Evolutionary conservation across 2,888 invertebrate species (phyloP), one percentile per base, ranked within the genome.

Genomic region (Drepana falcataria): DNA sequence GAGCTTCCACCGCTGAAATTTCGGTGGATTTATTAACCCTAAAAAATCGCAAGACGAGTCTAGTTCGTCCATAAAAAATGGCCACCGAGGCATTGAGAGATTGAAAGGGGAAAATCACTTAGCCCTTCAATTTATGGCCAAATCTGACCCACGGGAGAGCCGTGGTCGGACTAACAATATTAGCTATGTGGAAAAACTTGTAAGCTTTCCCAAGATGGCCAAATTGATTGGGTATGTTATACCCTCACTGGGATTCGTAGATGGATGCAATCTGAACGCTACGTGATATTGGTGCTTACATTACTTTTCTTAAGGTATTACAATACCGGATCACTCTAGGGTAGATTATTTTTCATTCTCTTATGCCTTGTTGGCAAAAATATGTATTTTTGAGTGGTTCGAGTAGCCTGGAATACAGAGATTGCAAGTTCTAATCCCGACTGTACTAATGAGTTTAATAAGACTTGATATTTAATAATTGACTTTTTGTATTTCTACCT

Each of bases 61-160:
- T 54, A 55, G 54, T 61, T 59, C 56, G 54, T 58, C 68, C 71
- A 69, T 79, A 86, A 87, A 87, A 87, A 86, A 87, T 83, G 81
- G 72, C 76, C 81, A 63, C 75, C 52, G 68, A 83, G 84, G 88
- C 87, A 87, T 88, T 84, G 87, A 84, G 85, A 90, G 88, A 91
- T 90, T 88, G 90, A 88, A 87, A 83, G 87, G 88, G 86, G 85
- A 73, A 37, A 37, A 37, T 37, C 37, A 37, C 37, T 37, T 37
- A 37, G 37, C 37, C 37, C 37, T 37, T 5, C 87, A 87, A 90
- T 91, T 90, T 91, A 90, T 90, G 80, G 82, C 75, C 60, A 80
- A 87, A 91, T 89, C 85, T 87, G 73, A 76, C 90, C 89, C 89
- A 68, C 66, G 90, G 87, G 90, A 88, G 69, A 67, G 47, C 68